phyloP scores from a whole-genome alignment of 2,113 vertebrate species.

The Esox niger region DNA sequence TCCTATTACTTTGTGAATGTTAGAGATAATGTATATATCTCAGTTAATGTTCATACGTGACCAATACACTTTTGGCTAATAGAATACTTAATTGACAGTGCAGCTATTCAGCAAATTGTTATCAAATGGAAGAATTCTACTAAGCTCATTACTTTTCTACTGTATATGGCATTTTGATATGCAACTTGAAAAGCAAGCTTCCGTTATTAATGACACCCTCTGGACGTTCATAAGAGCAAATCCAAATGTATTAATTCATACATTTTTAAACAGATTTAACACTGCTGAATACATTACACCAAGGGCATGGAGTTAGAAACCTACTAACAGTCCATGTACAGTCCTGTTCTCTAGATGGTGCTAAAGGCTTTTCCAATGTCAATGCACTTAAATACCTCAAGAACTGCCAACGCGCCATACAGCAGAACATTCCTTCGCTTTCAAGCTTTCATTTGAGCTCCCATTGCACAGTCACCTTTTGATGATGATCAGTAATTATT shows the following conservation, averaged over 20 bases:
- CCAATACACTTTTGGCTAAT: no score
- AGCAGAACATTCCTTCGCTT: no score
- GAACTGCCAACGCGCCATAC: no score
- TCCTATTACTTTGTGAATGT: no score
- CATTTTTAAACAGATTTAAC: no score
- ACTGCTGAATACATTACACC: neutral
- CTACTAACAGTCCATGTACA: no score
- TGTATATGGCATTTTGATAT: neutral
- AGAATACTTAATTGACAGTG: neutral
- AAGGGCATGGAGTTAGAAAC: neutral
- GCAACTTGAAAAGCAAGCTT: neutral
- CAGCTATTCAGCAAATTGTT: neutral
- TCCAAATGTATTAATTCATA: no score
- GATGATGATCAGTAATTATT: neutral
- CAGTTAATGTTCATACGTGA: no score
- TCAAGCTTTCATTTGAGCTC: no score
- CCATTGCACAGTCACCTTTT: neutral
- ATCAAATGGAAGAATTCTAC: constrained; percentile 13
- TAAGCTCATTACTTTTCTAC: constrained; percentile 12
- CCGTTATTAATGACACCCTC: neutral
- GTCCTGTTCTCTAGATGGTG: neutral
- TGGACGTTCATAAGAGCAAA: neutral
- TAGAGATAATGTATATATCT: no score
- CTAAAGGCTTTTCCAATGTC: neutral
- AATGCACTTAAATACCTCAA: no score